phyloP scores from a whole-genome alignment of 2,113 vertebrate genomes.

The Sciurus niger region DNA sequence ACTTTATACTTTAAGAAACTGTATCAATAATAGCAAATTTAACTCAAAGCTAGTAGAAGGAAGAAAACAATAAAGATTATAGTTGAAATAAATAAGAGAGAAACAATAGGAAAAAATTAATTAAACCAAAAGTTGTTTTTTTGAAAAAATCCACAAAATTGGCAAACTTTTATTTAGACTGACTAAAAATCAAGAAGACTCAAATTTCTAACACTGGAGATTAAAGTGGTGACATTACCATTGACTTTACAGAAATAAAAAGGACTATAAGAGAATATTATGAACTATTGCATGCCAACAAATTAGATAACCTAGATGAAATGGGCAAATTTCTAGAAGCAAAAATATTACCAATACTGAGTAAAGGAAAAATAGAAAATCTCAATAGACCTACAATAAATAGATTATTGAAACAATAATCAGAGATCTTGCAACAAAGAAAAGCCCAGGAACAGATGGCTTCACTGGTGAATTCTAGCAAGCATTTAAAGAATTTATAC shows the following conservation, averaged over 20 bases:
- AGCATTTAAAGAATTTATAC: not conserved
- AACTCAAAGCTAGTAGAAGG: too few relatives aligned
- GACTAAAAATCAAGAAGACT: not conserved
- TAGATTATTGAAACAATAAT: not conserved
- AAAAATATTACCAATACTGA: not conserved
- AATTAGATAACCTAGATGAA: not conserved
- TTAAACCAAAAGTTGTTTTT: not conserved
- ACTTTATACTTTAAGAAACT: too few relatives aligned
- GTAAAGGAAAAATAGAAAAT: slow-evolving; percentile 5
- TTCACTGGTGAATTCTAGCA: not conserved
- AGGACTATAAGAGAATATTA: not conserved
- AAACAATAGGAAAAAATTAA: not conserved
- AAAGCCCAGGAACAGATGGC: not conserved
- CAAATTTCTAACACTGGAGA: not conserved
- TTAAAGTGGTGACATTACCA: not conserved
- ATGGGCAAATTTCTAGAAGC: not conserved
- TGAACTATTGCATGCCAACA: too few relatives aligned
- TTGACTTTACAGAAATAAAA: not conserved
- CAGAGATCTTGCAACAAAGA: not conserved
- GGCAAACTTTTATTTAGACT: too few relatives aligned
- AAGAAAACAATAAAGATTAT: not conserved
- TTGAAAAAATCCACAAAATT: too few relatives aligned
- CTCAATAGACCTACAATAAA: not conserved
- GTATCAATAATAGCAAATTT: too few relatives aligned
- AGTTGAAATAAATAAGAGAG: not conserved